Percentiles rank a stretch among this genome's conserved stretches.
Conservation (phyloP, 2,797 vertebrate genomes). For the Malacoraja senta region DNA sequence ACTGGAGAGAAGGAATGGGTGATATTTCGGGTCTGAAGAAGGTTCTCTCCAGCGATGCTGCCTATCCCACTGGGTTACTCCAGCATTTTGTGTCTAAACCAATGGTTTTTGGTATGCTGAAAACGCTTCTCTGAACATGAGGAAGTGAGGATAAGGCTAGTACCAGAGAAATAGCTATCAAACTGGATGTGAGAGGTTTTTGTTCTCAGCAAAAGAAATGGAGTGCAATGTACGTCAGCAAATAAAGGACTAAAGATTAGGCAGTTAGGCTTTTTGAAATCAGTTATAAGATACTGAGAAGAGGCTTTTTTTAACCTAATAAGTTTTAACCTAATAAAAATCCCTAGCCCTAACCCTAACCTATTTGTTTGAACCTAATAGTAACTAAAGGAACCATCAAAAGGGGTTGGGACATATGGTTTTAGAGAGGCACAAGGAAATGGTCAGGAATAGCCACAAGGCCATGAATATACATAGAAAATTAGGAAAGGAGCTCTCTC, state of each 20-base stretch:
- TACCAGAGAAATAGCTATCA: neutral
- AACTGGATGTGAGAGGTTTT: neutral
- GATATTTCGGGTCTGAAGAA: too few relatives aligned
- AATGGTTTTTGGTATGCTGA: neutral
- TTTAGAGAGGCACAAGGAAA: neutral
- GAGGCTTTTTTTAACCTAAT: neutral
- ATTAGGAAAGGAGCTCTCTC: neutral
- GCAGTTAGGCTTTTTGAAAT: neutral
- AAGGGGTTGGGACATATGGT: neutral
- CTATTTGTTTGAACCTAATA: neutral
- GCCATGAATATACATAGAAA: neutral
- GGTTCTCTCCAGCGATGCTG: too few relatives aligned
- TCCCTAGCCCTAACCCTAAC: too few relatives aligned
- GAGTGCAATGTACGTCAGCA: too few relatives aligned
- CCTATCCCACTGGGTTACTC: too few relatives aligned
- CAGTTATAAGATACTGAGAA: neutral
- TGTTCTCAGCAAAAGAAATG: neutral
- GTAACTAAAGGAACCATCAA: neutral
- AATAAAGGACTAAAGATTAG: neutral
- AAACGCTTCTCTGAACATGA: neutral
- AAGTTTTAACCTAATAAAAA: neutral
- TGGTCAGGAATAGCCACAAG: neutral
- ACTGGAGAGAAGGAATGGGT: too few relatives aligned
- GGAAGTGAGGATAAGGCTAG: neutral
- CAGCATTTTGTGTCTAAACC: neutral